Evolutionary conservation across 2,797 vertebrate genomes (phyloP).

Genomic region (Natrix natrix): DNA sequence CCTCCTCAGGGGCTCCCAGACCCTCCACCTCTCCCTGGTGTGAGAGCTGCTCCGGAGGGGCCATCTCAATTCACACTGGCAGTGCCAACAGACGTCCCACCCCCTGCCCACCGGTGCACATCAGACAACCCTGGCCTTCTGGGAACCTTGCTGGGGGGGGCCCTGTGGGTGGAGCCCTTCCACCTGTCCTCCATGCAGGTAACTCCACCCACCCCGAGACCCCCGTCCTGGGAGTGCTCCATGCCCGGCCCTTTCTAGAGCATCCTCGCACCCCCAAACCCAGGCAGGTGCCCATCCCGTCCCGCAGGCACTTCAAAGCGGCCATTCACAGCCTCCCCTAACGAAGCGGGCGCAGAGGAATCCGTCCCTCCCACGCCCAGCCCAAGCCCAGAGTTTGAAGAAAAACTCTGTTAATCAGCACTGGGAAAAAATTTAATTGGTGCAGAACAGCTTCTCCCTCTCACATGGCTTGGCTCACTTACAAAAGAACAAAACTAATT

Average conservation of each 20-base stretch:
- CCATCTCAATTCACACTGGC: background rate
- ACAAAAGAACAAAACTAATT: slow-evolving; percentile 10
- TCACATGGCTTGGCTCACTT: slow-evolving; percentile 8
- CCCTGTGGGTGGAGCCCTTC: background rate
- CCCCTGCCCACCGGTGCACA: background rate
- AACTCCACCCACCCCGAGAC: background rate
- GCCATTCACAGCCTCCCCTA: background rate
- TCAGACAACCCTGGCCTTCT: background rate
- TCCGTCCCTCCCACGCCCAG: background rate
- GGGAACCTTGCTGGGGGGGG: background rate
- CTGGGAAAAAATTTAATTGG: background rate
- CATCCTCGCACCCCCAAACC: background rate
- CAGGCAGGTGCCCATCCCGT: background rate
- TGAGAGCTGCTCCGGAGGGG: background rate
- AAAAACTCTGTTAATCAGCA: background rate
- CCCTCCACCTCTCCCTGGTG: too few species aligned
- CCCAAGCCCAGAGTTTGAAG: background rate
- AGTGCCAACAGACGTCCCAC: background rate
- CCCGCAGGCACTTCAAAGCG: background rate
- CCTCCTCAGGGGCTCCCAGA: background rate
- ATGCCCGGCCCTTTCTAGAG: background rate
- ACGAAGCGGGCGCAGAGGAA: background rate
- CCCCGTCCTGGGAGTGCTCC: background rate
- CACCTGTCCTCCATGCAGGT: background rate
- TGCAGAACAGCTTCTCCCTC: slow-evolving; percentile 4